Evolutionary conservation across 2,888 invertebrate species (phyloP).

Genomic region (Beris morrisii): DNA sequence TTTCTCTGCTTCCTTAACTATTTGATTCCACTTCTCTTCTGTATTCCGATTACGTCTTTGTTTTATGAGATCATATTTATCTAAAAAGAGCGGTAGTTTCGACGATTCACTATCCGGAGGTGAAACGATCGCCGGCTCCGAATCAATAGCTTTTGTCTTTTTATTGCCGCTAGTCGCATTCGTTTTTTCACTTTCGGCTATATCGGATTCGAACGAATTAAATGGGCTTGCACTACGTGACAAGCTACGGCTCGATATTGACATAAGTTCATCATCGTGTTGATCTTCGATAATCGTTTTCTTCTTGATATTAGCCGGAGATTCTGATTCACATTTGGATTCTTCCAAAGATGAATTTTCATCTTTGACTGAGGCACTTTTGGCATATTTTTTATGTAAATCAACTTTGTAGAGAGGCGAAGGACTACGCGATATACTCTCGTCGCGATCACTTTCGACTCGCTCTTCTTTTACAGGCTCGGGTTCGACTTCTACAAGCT

Average conservation of each 20-base stretch:
- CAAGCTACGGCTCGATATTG: conserved; percentile 47
- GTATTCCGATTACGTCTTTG: conserved; percentile 60
- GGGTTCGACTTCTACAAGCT: neutral
- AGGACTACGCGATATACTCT: conserved; percentile 48
- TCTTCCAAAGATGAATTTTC: conserved; percentile 46
- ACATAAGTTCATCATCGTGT: conserved; percentile 49
- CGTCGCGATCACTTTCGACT: conserved; percentile 49
- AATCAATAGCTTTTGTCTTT: conserved; percentile 27
- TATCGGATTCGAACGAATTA: conserved; percentile 22
- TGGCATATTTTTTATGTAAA: conserved; percentile 56
- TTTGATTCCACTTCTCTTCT: conserved; percentile 46
- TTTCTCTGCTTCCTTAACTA: conserved; percentile 45
- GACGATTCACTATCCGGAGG: conserved; percentile 29
- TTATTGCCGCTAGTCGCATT: conserved; percentile 34
- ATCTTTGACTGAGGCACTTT: conserved; percentile 50
- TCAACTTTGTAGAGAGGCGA: conserved; percentile 54
- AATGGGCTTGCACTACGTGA: conserved; percentile 42
- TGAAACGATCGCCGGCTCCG: conserved; percentile 15
- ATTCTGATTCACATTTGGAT: conserved; percentile 2
- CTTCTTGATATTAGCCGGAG: neutral
- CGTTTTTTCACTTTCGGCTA: conserved; percentile 6
- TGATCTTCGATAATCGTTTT: conserved; percentile 10
- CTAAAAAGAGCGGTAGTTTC: conserved; percentile 42
- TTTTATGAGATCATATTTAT: conserved; percentile 66
- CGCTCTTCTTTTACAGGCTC: conserved; percentile 55